A percentile compares a stretch with the other conserved stretches of the same genome.
phyloP scores from a whole-genome alignment of 1,140 invertebrate species.

The Lepidurus couesii region DNA sequence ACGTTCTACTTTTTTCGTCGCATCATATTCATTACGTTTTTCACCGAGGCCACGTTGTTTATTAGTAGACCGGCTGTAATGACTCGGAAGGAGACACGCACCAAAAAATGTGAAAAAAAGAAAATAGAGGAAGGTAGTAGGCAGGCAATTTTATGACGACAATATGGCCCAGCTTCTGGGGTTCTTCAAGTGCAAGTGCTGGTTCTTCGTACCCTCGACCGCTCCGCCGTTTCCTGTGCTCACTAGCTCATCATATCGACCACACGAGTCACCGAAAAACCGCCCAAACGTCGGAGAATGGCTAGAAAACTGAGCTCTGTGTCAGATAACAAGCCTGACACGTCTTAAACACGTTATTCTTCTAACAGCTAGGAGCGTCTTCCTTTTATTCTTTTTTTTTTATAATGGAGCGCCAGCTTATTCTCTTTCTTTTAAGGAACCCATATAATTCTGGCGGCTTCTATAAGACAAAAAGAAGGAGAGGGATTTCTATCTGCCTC shows the following conservation, averaged over 20 bases:
- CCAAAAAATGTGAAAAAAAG: not conserved
- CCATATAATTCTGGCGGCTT: not conserved
- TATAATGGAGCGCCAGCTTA: not conserved
- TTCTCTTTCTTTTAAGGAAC: not conserved
- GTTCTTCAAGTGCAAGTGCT: slow-evolving; percentile 11
- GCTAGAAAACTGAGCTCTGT: not conserved
- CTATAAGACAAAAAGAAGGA: not conserved
- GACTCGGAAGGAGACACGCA: not conserved
- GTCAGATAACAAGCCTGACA: slow-evolving; percentile 15
- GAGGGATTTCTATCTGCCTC: not conserved
- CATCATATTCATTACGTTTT: not conserved
- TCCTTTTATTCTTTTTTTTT: not conserved
- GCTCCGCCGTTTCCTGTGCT: not conserved
- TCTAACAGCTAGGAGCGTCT: not conserved
- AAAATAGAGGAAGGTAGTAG: not conserved
- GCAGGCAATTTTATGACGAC: not conserved
- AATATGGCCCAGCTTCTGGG: slow-evolving; percentile 1
- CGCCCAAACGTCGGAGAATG: not conserved
- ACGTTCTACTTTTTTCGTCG: not conserved
- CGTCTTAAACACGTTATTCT: slow-evolving; percentile 19
- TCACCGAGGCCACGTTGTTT: not conserved
- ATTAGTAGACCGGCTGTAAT: not conserved
- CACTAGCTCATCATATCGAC: not conserved
- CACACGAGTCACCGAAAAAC: not conserved
- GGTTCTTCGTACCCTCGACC: not conserved